Base-by-base conservation (phyloP, 2,797 vertebrate species). In the Petrocephalus sullivani region DNA sequence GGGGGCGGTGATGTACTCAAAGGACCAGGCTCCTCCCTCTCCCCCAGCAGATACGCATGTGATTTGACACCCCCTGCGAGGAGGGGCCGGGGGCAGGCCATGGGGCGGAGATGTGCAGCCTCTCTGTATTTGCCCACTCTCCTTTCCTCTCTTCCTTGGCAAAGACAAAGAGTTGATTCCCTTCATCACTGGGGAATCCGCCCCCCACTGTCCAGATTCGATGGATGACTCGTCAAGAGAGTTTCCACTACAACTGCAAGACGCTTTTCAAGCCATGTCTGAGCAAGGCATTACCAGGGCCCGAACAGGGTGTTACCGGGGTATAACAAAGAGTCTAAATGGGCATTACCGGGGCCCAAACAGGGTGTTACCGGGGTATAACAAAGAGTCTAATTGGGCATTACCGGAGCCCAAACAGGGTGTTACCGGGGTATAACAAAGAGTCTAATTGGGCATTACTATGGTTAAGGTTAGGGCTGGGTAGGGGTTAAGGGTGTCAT, bases 1-100 rank as follows among this genome's bases (percentile, higher is more conserved):
- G 82, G 56, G 82, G 82, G 82, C 1, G 21, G 82, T 56, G 82
- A 85, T 85, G 21, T 56, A 56, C 51, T 85, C 82, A 85, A 85
- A 85, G 54, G 82, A 56, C 51, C 0, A 84, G 12, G 49, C 82
- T 10, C 51, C 16, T 23, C n/a, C 56, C 51, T 56, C 21, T 56
- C 6, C 82, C 46, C 23, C 51, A 56, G 82, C 23, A 85, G 28
- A 85, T 85, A 85, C 4, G 82, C 28, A 49, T 56, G 51, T 33
- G 51, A 85, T 56, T 21, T 54, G 82, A 56, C 82, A 56, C 51
- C 51, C 82, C 51, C n/a, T 54, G 3, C 4, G 21, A 46, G 2
- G 7, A 12, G 78, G 46, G 19, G 46, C 0, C 4, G 82, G 51
- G 51, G 82, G 21, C 21, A 8, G 51, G 49, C 71, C 14, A 4